A percentile compares a stretch with the other conserved stretches of the same genome.
Evolutionary conservation across 35 echinoderm and acorn worm species (phyloP).

Genomic region (Strongylocentrotus purpuratus): DNA sequence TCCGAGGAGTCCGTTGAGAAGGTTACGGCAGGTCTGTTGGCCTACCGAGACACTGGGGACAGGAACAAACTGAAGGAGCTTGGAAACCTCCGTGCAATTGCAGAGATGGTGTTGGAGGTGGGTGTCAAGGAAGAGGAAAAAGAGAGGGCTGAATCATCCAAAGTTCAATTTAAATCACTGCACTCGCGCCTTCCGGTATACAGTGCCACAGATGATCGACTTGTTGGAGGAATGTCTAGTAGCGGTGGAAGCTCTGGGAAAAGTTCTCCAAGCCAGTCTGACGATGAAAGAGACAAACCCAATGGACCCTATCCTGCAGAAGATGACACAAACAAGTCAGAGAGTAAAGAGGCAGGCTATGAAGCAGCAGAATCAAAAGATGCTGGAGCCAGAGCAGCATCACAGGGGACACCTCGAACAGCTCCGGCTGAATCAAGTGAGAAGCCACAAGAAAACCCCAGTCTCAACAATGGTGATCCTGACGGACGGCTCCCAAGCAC

Average conservation of each 20-base stretch:
- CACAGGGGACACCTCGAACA: background rate
- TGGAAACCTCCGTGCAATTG: conserved; percentile 22
- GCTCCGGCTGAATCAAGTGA: background rate
- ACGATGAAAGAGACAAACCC: background rate
- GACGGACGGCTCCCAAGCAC: background rate
- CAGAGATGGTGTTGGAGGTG: background rate
- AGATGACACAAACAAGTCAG: background rate
- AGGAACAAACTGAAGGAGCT: background rate
- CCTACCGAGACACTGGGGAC: conserved; percentile 5
- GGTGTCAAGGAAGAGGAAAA: conserved; percentile 22
- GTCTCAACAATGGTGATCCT: background rate
- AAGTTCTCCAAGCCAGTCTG: background rate
- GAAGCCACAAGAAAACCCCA: background rate
- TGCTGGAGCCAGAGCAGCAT: background rate
- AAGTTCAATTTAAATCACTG: background rate
- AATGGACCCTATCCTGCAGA: background rate
- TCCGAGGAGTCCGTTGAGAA: background rate
- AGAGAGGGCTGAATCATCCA: background rate
- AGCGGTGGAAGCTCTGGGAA: background rate
- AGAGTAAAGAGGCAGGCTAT: background rate
- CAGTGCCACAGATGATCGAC: conserved; percentile 35
- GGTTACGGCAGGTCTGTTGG: background rate
- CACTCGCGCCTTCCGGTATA: background rate
- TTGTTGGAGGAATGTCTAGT: conserved; percentile 38
- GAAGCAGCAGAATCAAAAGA: background rate